Percentiles rank a stretch among this genome's conserved stretches.
phyloP scores from a whole-genome alignment of 2,797 vertebrate genomes.

The Melanotaenia parkinsoni region DNA sequence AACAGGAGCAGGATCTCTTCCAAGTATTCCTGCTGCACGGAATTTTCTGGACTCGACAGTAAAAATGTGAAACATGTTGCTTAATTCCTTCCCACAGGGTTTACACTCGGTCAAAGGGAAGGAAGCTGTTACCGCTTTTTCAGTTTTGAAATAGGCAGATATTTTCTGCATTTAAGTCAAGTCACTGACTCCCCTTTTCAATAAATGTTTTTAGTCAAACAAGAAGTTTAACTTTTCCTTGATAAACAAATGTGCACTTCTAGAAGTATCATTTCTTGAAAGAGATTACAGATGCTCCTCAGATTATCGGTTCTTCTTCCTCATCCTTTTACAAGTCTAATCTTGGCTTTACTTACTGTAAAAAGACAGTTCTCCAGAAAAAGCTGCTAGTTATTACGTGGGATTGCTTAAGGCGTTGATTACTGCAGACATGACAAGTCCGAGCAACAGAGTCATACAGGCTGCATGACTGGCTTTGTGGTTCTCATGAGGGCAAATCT shows the following conservation, averaged over 20 bases:
- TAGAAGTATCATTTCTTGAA: not conserved
- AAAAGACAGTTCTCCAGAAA: not conserved
- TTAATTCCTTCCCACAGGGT: conserved; percentile 20
- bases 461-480: too few relatives aligned
- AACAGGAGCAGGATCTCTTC: not conserved
- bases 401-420: not conserved
- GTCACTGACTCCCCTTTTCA: not conserved
- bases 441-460: not conserved
- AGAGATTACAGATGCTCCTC: conserved; percentile 5
- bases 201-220: not conserved
- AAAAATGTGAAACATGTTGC: conserved; percentile 9
- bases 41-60: not conserved
- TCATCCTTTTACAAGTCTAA: not conserved
- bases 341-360: too few relatives aligned
- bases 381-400: not conserved
- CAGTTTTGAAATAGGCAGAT: not conserved
- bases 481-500: too few relatives aligned
- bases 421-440: not conserved
- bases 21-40: not conserved
- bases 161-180: not conserved
- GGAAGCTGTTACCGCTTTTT: conserved; percentile 10
- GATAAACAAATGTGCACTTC: not conserved
- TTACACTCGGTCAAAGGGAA: conserved; percentile 58
- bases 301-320: conserved; percentile 5
- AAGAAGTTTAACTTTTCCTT: not conserved